Evolutionary conservation across 2,888 invertebrate genomes (phyloP).

Genomic region (Pseudolycoriella hygida): DNA sequence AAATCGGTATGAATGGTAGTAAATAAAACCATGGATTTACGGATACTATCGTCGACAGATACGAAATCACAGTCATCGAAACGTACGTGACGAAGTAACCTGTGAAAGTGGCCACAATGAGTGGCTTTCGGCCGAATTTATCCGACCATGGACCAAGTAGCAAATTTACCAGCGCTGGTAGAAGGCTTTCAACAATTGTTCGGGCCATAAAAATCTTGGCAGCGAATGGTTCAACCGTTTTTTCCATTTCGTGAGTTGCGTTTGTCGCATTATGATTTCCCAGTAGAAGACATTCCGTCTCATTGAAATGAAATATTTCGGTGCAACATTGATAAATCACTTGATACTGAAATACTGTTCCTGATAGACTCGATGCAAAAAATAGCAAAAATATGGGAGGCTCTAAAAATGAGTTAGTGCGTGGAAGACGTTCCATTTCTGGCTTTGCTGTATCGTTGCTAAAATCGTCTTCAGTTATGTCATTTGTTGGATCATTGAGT

Average conservation of each 20-base stretch:
- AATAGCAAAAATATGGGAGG: constrained; percentile 25
- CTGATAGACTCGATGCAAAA: constrained; percentile 21
- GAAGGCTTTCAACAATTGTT: constrained; percentile 42
- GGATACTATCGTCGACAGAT: constrained; percentile 15
- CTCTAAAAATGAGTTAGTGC: no score
- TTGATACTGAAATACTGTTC: constrained; percentile 42
- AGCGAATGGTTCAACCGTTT: constrained; percentile 45
- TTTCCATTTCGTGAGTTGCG: constrained; percentile 30
- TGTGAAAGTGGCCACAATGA: constrained; percentile 41
- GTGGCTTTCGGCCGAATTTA: constrained; percentile 53
- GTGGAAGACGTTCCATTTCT: no score
- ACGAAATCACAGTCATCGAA: constrained; percentile 17
- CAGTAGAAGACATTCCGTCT: constrained; percentile 35
- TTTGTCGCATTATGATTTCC: constrained; percentile 32
- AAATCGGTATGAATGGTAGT: constrained; percentile 35
- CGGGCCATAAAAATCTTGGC: constrained; percentile 42
- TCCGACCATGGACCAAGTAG: constrained; percentile 74
- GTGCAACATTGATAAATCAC: constrained; percentile 52
- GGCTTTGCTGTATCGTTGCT: no score
- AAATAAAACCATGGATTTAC: constrained; percentile 30
- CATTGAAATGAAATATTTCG: constrained; percentile 35
- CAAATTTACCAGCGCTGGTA: constrained; percentile 48
- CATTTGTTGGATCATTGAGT: no score
- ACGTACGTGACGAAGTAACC: constrained; percentile 27
- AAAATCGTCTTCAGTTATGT: no score